phyloP scores from a whole-genome alignment of 2,113 vertebrate genomes.

The Callocephalon fimbriatum region DNA sequence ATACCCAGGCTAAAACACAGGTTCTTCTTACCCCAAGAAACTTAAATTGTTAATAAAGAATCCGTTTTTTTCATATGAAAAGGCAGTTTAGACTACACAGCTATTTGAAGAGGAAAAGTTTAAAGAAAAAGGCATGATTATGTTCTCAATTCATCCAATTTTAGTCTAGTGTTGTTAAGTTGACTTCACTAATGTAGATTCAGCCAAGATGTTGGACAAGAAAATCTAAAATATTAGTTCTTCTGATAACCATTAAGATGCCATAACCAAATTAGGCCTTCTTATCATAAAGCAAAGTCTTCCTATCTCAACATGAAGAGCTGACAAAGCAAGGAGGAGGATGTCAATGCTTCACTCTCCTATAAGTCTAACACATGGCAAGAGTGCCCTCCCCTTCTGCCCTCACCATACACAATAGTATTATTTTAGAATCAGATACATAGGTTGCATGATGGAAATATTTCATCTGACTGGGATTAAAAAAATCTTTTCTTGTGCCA shows the following conservation, averaged over 20 bases:
- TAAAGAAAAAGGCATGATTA: background rate
- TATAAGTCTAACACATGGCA: background rate
- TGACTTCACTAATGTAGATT: background rate
- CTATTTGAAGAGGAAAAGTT: background rate
- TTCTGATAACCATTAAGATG: background rate
- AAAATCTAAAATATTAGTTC: background rate
- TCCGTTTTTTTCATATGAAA: background rate
- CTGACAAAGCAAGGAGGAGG: background rate
- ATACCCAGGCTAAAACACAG: background rate
- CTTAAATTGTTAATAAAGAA: background rate
- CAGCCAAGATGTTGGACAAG: background rate
- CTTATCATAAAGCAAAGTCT: background rate
- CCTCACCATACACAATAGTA: background rate
- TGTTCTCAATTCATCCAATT: background rate
- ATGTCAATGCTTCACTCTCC: background rate
- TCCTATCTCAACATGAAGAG: background rate
- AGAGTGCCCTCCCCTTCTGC: background rate
- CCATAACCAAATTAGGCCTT: background rate
- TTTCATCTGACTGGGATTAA: background rate
- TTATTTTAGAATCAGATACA: background rate
- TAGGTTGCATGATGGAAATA: background rate
- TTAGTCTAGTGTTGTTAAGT: background rate
- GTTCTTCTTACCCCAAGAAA: background rate
- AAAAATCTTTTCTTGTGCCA: background rate
- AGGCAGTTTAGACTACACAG: background rate